Evolutionary conservation across 2,888 invertebrate species (phyloP).

Genomic region (Psylliodes chrysocephalus): DNA sequence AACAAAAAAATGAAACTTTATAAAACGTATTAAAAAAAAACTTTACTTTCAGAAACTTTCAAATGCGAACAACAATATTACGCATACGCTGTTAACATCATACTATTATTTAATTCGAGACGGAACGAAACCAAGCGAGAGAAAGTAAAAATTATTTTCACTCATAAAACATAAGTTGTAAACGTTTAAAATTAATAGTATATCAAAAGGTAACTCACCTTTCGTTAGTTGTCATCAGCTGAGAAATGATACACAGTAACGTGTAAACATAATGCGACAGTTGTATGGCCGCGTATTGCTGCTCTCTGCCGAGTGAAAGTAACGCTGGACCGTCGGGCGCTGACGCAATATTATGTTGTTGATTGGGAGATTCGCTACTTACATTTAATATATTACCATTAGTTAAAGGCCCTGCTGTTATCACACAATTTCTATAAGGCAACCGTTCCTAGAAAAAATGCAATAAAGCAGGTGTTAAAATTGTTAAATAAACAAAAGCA

Average conservation of each 20-base stretch:
- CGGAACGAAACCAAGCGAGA: neutral
- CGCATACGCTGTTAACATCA: neutral
- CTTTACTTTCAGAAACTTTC: too few relatives aligned
- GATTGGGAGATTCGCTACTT: conserved; percentile 40
- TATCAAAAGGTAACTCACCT: conserved; percentile 63
- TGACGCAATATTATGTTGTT: conserved; percentile 44
- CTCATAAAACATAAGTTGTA: neutral
- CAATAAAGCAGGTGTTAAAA: conserved; percentile 3
- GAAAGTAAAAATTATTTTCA: conserved; percentile 9
- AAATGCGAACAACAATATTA: neutral
- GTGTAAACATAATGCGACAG: conserved; percentile 89
- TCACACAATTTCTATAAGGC: conserved; percentile 67
- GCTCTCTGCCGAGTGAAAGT: conserved; percentile 68
- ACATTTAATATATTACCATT: conserved; percentile 57
- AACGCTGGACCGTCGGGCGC: conserved; percentile 64
- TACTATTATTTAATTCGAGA: neutral
- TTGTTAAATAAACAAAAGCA: too few relatives aligned
- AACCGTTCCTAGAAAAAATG: conserved; percentile 60
- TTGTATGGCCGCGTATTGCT: conserved; percentile 80
- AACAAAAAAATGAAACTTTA: too few relatives aligned
- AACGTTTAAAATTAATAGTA: neutral
- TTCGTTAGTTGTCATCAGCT: conserved; percentile 89
- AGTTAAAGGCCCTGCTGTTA: conserved; percentile 64
- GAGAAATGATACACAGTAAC: conserved; percentile 86
- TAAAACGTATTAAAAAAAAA: too few relatives aligned